phyloP scores from a whole-genome alignment of 2,113 vertebrate species.

The Equus quagga region DNA sequence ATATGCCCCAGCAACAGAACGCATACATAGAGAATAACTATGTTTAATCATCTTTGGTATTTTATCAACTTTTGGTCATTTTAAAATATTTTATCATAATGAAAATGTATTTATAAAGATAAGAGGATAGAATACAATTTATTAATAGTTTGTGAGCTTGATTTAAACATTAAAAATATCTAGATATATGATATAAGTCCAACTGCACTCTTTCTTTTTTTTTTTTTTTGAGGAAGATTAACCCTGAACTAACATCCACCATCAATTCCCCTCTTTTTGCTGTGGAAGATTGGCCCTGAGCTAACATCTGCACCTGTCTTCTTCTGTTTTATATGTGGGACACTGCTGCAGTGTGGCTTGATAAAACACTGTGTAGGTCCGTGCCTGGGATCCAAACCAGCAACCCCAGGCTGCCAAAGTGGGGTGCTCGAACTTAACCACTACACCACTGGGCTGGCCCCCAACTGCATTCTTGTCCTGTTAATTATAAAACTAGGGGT shows the following conservation, averaged over 20 bases:
- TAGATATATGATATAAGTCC: background rate
- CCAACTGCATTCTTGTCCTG: background rate
- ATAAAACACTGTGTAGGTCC: too few relatives aligned
- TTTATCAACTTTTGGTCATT: background rate
- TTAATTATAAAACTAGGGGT: background rate
- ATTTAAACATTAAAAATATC: background rate
- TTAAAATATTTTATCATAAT: background rate
- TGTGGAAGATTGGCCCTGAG: too few relatives aligned
- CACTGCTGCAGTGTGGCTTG: too few relatives aligned
- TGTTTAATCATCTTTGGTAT: background rate
- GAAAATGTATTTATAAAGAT: background rate
- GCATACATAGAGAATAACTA: background rate
- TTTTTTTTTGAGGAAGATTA: too few relatives aligned
- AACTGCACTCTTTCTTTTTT: background rate
- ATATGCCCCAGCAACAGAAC: background rate
- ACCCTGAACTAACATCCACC: too few relatives aligned
- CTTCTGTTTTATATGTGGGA: too few relatives aligned
- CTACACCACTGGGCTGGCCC: too few relatives aligned
- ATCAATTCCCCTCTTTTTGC: too few relatives aligned
- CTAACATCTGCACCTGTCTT: too few relatives aligned
- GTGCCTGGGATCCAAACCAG: too few relatives aligned
- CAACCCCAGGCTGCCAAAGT: too few relatives aligned
- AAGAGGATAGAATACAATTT: background rate
- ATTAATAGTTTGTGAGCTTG: background rate
- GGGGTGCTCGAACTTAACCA: too few relatives aligned